Conservation (phyloP, 2,113 vertebrate genomes). For the Gadus chalcogrammus region DNA sequence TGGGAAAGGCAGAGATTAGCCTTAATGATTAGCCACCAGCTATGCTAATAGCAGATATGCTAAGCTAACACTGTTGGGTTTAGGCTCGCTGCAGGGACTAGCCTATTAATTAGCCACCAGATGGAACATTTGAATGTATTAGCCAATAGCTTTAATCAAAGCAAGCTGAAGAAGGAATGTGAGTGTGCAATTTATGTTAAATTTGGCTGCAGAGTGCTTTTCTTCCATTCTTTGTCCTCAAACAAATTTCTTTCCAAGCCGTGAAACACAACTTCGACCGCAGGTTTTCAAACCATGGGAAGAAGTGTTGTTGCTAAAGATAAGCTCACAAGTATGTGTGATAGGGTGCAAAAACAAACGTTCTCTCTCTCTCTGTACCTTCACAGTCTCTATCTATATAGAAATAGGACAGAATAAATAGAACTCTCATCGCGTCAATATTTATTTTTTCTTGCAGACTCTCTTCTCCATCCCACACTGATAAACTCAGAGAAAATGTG, state of each 20-base stretch:
- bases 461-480: too few relatives aligned
- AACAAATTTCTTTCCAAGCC: slow-evolving; percentile 41
- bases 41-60: too few relatives aligned
- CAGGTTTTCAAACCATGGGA: slow-evolving; percentile 45
- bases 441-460: too few relatives aligned
- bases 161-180: slow-evolving; percentile 49
- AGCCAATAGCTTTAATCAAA: slow-evolving; percentile 54
- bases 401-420: too few relatives aligned
- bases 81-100: slow-evolving; percentile 48
- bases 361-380: too few relatives aligned
- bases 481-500: too few relatives aligned
- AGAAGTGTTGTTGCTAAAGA: slow-evolving; percentile 38
- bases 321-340: slow-evolving; percentile 32
- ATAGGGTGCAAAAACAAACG: too few relatives aligned
- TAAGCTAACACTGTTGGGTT: slow-evolving; percentile 7
- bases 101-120: slow-evolving; percentile 33
- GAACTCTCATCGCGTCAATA: too few relatives aligned
- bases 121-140: slow-evolving; percentile 40
- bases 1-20: too few relatives aligned
- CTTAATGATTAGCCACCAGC: too few relatives aligned
- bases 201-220: slow-evolving; percentile 30
- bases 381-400: too few relatives aligned
- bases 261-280: slow-evolving; percentile 23
- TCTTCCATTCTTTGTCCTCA: slow-evolving; percentile 23
- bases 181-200: slow-evolving; percentile 57